phyloP scores from a whole-genome alignment of 2,113 vertebrate genomes.

The Orycteropus afer region DNA sequence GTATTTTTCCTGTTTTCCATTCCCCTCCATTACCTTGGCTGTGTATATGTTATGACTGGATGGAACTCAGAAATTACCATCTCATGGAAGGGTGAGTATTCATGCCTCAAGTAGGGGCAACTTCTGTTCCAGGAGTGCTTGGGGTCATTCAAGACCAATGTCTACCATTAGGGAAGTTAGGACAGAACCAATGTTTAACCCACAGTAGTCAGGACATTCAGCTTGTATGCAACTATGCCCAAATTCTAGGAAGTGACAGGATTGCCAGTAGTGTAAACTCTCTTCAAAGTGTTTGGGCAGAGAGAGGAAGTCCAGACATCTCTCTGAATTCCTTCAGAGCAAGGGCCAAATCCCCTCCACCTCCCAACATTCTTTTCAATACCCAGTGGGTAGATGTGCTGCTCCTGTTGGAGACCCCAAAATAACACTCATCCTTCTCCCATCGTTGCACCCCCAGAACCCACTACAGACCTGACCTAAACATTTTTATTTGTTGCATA shows the following conservation, averaged over 20 bases:
- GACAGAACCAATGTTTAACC: not conserved
- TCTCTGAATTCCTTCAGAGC: not conserved
- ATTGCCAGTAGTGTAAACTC: not conserved
- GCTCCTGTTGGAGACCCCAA: not conserved
- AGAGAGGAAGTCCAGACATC: not conserved
- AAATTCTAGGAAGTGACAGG: not conserved
- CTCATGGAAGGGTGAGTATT: accelerated
- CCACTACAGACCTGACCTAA: not conserved
- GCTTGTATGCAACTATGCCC: not conserved
- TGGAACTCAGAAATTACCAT: not conserved
- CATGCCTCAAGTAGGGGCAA: not conserved
- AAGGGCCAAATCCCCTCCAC: not conserved
- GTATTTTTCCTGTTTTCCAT: not conserved
- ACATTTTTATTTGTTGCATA: not conserved
- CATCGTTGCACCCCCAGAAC: not conserved
- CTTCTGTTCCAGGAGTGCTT: not conserved
- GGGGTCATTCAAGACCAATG: not conserved
- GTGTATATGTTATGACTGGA: not conserved
- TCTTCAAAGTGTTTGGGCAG: not conserved
- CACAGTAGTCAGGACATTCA: not conserved
- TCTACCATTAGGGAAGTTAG: not conserved
- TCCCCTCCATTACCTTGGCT: not conserved
- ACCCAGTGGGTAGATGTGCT: accelerated
- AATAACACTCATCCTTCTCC: not conserved
- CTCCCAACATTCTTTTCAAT: not conserved